phyloP scores from a whole-genome alignment of 2,888 invertebrate genomes.

The Caenorhabditis drosophilae region DNA sequence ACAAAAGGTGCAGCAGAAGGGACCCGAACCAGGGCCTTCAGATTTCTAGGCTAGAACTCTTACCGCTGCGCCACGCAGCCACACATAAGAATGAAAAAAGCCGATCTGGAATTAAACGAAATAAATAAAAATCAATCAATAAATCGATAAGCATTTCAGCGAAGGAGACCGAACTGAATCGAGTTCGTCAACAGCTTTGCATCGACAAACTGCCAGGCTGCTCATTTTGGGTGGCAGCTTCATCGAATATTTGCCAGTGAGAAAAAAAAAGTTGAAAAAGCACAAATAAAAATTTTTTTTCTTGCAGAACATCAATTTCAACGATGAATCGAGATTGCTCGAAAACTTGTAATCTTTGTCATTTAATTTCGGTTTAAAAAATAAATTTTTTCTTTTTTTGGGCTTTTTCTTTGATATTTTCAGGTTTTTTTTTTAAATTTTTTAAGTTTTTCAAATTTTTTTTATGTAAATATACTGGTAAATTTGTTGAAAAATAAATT shows the following conservation, averaged over 20 bases:
- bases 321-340: conserved; percentile 63
- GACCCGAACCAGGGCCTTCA: too few species aligned
- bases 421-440: conserved; percentile 3
- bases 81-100: too few species aligned
- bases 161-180: conserved; percentile 27
- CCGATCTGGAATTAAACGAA: too few species aligned
- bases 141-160: too few species aligned
- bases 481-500: conserved; percentile 2
- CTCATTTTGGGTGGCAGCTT: conserved; percentile 33
- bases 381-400: too few species aligned
- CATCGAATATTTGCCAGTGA: conserved; percentile 42
- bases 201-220: conserved; percentile 40
- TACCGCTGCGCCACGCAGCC: too few species aligned
- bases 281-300: neutral
- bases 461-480: conserved; percentile 28
- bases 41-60: too few species aligned
- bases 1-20: too few species aligned
- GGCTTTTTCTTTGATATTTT: too few species aligned
- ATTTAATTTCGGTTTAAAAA: conserved; percentile 41
- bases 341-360: conserved; percentile 53
- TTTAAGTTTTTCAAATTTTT: conserved; percentile 20
- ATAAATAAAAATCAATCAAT: too few species aligned
- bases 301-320: conserved; percentile 47
- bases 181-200: conserved; percentile 35
- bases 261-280: neutral